Evolutionary conservation across 2,797 vertebrate species (phyloP).

Genomic region (Jordanella pulchra): DNA sequence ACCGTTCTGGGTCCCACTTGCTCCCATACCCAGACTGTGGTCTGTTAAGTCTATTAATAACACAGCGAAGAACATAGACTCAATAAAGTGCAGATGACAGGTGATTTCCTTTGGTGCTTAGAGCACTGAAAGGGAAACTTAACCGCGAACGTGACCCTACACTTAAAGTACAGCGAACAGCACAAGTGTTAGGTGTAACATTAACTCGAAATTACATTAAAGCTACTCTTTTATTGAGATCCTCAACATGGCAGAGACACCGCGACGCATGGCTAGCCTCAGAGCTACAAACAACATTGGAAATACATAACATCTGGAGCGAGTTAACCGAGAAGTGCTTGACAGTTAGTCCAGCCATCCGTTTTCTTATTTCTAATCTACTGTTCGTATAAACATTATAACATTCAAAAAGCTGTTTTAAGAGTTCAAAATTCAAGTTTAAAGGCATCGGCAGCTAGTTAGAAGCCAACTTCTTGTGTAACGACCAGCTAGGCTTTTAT

Average conservation of each 20-base stretch:
- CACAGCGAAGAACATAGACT: slow-evolving; percentile 33
- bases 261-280: background rate
- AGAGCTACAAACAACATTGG: slow-evolving; percentile 10
- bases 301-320: background rate
- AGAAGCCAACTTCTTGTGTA: slow-evolving; percentile 45
- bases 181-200: background rate
- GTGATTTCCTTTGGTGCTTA: slow-evolving; percentile 31
- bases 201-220: background rate
- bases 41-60: slow-evolving; percentile 88
- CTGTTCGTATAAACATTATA: background rate
- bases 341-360: background rate
- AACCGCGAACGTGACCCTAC: background rate
- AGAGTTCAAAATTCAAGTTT: background rate
- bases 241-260: background rate
- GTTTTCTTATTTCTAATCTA: background rate
- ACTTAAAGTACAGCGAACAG: background rate
- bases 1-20: slow-evolving; percentile 79
- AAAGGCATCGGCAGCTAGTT: slow-evolving; percentile 15
- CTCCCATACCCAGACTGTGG: slow-evolving; percentile 81
- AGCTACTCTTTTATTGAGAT: background rate
- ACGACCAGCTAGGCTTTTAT: slow-evolving; percentile 30
- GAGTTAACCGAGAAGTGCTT: background rate
- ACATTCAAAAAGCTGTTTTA: background rate
- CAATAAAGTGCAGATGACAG: slow-evolving; percentile 36
- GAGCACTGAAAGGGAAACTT: slow-evolving; percentile 26